These are phyloP conservation scores for Etheostoma cragini DNA, from an alignment of 2,113 vertebrate genomes.

Conservation along the genomic window DNA sequence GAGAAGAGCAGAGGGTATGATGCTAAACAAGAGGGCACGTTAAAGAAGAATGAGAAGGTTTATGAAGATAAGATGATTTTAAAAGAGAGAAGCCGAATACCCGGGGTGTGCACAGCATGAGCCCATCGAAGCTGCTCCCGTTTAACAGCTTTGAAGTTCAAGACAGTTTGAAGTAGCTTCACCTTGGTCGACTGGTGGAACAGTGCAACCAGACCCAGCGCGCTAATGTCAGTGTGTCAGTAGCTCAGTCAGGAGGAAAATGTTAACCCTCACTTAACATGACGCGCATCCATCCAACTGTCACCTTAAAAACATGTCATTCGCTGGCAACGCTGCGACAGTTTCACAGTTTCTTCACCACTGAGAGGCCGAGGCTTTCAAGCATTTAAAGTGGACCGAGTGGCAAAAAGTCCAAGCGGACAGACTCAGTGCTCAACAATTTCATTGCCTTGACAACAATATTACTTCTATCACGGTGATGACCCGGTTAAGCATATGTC, in stretches of 20 bases:
- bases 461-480: constrained; percentile 14
- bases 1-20: background rate
- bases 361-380: background rate
- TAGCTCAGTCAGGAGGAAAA: constrained; percentile 33
- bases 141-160: constrained; percentile 39
- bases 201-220: background rate
- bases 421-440: constrained; percentile 18
- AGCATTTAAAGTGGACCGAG: constrained; percentile 16
- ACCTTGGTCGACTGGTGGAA: constrained; percentile 17
- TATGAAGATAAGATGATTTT: constrained; percentile 13
- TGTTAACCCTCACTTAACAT: constrained; percentile 14
- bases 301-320: constrained; percentile 11
- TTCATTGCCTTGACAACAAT: constrained; percentile 57
- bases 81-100: background rate
- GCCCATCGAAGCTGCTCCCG: constrained; percentile 20
- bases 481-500: background rate
- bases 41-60: background rate
- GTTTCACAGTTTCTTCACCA: background rate
- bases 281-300: constrained; percentile 14
- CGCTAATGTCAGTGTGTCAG: constrained; percentile 37
- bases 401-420: constrained; percentile 8
- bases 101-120: background rate
- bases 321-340: background rate
- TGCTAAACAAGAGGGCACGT: background rate
- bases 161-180: constrained; percentile 59